Percentiles rank a stretch among this genome's conserved stretches.
Conservation (phyloP, 1,140 invertebrate genomes). For the Drosophila oshimai region DNA sequence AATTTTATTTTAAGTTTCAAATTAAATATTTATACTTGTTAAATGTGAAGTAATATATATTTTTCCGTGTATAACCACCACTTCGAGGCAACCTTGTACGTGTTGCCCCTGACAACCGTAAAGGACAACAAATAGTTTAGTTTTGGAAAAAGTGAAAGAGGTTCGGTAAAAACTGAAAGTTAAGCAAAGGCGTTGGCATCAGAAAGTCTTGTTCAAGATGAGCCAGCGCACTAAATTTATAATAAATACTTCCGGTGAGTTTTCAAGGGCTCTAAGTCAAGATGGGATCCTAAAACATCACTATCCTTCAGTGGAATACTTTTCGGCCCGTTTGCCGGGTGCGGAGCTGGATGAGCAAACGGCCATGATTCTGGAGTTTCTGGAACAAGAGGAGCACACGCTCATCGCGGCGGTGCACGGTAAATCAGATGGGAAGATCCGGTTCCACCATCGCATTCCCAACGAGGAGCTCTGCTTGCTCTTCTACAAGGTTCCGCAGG, state of each 20-base stretch:
- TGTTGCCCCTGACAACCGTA: slow-evolving; percentile 55
- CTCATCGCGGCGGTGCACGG: slow-evolving; percentile 77
- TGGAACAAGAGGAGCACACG: slow-evolving; percentile 82
- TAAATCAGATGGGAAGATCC: slow-evolving; percentile 77
- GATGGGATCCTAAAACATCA: background rate
- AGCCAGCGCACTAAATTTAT: slow-evolving; percentile 68
- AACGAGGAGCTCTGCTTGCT: slow-evolving; percentile 81
- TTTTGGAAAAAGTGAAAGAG: slow-evolving; percentile 55
- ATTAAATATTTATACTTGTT: no score
- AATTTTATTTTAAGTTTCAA: no score
- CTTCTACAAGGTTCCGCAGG: slow-evolving; percentile 82
- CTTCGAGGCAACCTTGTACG: slow-evolving; percentile 43
- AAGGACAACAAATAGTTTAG: slow-evolving; percentile 57
- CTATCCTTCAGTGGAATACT: slow-evolving; percentile 71
- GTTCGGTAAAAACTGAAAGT: slow-evolving; percentile 55
- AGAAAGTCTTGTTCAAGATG: slow-evolving; percentile 31
- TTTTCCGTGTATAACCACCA: slow-evolving; percentile 6
- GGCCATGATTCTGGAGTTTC: slow-evolving; percentile 76
- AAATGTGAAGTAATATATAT: no score
- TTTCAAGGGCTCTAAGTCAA: background rate
- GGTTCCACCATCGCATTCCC: slow-evolving; percentile 82
- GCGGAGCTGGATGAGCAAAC: slow-evolving; percentile 73
- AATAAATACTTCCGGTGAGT: slow-evolving; percentile 68
- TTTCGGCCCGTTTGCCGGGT: slow-evolving; percentile 56
- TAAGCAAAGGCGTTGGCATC: background rate